Conservation (phyloP, 2,888 invertebrate genomes). For the Alitta virens region DNA sequence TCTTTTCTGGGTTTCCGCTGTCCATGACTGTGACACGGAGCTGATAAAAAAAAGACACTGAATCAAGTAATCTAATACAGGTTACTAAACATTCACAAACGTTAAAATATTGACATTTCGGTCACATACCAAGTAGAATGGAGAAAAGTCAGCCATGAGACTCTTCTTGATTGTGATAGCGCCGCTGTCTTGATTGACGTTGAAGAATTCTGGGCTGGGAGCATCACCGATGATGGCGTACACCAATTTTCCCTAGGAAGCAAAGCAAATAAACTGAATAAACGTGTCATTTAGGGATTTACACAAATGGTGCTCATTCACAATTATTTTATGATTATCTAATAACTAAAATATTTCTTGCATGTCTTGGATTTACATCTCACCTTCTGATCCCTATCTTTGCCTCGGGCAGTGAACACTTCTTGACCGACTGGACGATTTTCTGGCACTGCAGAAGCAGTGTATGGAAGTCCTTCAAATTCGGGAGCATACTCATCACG, state of each 20-base stretch:
- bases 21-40: constrained; percentile 37
- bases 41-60: constrained; percentile 30
- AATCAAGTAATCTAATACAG: no score
- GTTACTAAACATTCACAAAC: no score
- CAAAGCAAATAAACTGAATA: not conserved
- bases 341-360: not conserved
- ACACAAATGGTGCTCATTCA: not conserved
- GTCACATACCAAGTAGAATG: constrained; percentile 25
- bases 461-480: constrained; percentile 34
- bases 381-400: constrained; percentile 27
- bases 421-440: constrained; percentile 21
- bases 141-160: constrained; percentile 25
- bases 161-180: constrained; percentile 33
- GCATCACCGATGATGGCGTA: constrained; percentile 34
- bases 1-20: constrained; percentile 36
- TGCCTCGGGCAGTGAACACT: constrained; percentile 23
- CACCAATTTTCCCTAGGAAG: constrained; percentile 22
- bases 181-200: constrained; percentile 34
- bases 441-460: constrained; percentile 21
- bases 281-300: not conserved
- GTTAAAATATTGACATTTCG: no score
- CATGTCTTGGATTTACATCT: not conserved
- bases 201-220: constrained; percentile 39
- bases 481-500: constrained; percentile 36
- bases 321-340: not conserved